Evolutionary conservation across 2,113 vertebrate species (phyloP), one percentile per base, ranked within the genome.

Genomic region (Albula glossodonta): DNA sequence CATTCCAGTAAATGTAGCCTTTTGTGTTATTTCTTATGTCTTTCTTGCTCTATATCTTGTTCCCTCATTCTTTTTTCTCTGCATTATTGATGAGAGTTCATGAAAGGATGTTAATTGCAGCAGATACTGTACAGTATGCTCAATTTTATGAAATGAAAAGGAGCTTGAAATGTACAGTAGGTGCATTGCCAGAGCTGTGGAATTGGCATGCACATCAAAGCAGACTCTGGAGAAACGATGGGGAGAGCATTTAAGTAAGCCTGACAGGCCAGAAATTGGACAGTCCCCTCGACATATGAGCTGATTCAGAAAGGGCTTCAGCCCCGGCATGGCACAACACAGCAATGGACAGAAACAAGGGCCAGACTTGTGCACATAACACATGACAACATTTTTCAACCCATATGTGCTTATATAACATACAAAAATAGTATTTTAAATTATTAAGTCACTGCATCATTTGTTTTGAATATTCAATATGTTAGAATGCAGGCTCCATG

Each of bases 131-230:
- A 56, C 53, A 56, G 53, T 56, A 56, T 56, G 7, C 53, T 12
- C 12, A 12, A 6, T 9, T 56, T 56, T 56, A 9, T 56, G 53
- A 56, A 56, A 12, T 56, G 6, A 56, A 56, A 56, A 56, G 6
- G 53, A 56, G 53, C 53, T 56, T 12, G 12, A 0, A 41, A 41
- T 41, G 31, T 56, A 56, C 53, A 56, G 53, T 56, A 56, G 53
- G 53, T 56, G 53, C 7, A 70, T 70, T 17, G 22, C 22, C 66
- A 70, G 15, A 19, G 15, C 17, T 70, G 66, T 83, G 60, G 82
- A 84, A 78, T 78, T 78, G 74, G 6, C 70, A 53, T 78, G 51
- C 9, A 10, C n/a, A 53, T 77, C n/a, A 84, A 78, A 84, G 83
- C 50, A 78, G 83, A 84, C 22, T n/a, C n/a, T 50, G 50, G 50